These are phyloP conservation scores for Nibea coibor DNA, from an alignment of 2,113 vertebrate species.

Conservation along the genomic window DNA sequence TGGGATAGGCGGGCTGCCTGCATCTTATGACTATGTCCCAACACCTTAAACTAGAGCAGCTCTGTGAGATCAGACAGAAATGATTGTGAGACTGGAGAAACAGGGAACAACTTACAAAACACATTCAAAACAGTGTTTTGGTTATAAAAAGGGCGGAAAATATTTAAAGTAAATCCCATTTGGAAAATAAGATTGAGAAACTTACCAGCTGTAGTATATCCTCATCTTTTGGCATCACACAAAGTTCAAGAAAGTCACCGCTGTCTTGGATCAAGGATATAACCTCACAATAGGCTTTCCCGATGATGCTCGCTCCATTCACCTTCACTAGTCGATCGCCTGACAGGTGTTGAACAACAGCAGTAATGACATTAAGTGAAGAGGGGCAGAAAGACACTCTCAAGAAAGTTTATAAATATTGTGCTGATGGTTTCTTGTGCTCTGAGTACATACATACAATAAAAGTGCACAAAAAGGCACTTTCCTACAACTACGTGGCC, in stretches of 20 bases:
- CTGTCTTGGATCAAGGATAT: constrained; percentile 98
- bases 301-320: constrained; percentile 97
- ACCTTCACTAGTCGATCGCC: constrained; percentile 98
- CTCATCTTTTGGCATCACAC: constrained; percentile 99
- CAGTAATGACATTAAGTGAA: neutral
- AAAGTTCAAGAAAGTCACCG: constrained; percentile 92
- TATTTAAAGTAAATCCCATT: neutral
- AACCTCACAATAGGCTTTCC: constrained; percentile 98
- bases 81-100: neutral
- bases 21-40: constrained; percentile 52
- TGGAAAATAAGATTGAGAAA: neutral
- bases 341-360: constrained; percentile 58
- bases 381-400: neutral
- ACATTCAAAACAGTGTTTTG: neutral
- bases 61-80: constrained; percentile 14
- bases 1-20: constrained; percentile 53
- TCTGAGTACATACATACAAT: neutral
- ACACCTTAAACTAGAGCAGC: constrained; percentile 62
- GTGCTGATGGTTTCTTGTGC: neutral
- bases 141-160: neutral
- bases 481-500: neutral
- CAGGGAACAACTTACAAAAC: neutral
- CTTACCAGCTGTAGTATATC: constrained; percentile 94
- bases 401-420: neutral
- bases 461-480: neutral